Percentiles rank a stretch among this genome's conserved stretches.
Evolutionary conservation across 2,888 invertebrate species (phyloP).

Genomic region (Saturnia japonica): DNA sequence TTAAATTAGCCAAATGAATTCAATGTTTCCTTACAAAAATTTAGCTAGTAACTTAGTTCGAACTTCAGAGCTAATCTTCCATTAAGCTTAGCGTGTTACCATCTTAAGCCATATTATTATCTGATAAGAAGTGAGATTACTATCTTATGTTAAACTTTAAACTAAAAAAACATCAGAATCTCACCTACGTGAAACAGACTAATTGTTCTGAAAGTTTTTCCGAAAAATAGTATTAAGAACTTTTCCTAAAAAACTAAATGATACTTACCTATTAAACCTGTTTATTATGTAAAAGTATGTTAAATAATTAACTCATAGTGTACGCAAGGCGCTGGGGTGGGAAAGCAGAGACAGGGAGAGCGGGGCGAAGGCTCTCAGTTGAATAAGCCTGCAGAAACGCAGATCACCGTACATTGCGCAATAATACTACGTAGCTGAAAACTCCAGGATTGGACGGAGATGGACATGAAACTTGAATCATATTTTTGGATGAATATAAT

Average conservation of each 20-base stretch:
- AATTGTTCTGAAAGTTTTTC: neutral
- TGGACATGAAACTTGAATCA: neutral
- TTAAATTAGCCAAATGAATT: too few species aligned
- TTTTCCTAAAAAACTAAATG: too few species aligned
- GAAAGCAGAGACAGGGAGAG: neutral
- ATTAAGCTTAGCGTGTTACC: too few species aligned
- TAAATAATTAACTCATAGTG: neutral
- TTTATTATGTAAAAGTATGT: neutral
- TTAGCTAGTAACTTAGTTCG: too few species aligned
- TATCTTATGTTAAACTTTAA: too few species aligned
- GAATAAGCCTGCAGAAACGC: constrained; percentile 73
- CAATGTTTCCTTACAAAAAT: too few species aligned
- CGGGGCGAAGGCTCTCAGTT: constrained; percentile 43
- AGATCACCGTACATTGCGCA: constrained; percentile 56
- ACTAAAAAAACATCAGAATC: neutral
- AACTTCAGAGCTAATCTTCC: too few species aligned
- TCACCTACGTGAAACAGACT: neutral
- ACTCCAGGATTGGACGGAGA: constrained; percentile 30
- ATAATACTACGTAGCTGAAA: constrained; percentile 60
- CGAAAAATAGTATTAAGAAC: neutral
- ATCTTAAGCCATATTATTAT: too few species aligned
- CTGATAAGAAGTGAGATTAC: too few species aligned
- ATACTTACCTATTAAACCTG: neutral
- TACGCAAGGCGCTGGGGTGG: neutral
- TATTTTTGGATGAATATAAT: neutral